phyloP scores from a whole-genome alignment of 2,888 invertebrate species.

The Gastracanthus pulcherrimus region DNA sequence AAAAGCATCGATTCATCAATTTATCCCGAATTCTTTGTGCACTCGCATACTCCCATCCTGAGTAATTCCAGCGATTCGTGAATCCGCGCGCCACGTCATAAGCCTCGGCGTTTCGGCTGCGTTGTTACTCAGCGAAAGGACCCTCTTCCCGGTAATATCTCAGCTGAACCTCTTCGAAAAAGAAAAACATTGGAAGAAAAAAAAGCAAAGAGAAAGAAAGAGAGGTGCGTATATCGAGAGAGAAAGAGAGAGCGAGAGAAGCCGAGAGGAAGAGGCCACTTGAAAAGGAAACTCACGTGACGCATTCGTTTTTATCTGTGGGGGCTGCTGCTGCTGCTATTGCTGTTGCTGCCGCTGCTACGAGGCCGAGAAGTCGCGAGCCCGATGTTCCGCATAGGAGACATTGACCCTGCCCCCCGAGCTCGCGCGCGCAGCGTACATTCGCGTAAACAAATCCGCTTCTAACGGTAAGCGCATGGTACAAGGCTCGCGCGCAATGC shows the following conservation, averaged over 20 bases:
- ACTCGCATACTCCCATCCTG: too few species aligned
- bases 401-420: slow-evolving; percentile 72
- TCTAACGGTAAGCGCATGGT: slow-evolving; percentile 62
- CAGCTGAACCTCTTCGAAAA: not conserved
- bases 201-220: not conserved
- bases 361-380: not conserved
- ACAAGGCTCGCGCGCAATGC: not conserved
- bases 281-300: slow-evolving; percentile 77
- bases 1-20: too few species aligned
- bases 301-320: slow-evolving; percentile 74
- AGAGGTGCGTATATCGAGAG: not conserved
- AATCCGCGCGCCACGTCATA: not conserved
- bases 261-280: slow-evolving; percentile 43
- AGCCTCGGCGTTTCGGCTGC: not conserved
- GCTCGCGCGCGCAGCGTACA: slow-evolving; percentile 41
- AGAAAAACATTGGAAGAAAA: not conserved
- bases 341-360: too few species aligned
- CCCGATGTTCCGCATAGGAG: slow-evolving; percentile 73
- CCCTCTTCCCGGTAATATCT: not conserved
- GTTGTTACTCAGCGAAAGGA: not conserved
- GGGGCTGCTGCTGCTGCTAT: too few species aligned
- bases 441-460: slow-evolving; percentile 66
- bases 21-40: too few species aligned
- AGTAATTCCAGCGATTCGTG: not conserved
- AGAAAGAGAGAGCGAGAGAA: not conserved